Evolutionary conservation across 2,888 invertebrate genomes (phyloP), one percentile per base, ranked within the genome.

Genomic region (Nysson spinosus): DNA sequence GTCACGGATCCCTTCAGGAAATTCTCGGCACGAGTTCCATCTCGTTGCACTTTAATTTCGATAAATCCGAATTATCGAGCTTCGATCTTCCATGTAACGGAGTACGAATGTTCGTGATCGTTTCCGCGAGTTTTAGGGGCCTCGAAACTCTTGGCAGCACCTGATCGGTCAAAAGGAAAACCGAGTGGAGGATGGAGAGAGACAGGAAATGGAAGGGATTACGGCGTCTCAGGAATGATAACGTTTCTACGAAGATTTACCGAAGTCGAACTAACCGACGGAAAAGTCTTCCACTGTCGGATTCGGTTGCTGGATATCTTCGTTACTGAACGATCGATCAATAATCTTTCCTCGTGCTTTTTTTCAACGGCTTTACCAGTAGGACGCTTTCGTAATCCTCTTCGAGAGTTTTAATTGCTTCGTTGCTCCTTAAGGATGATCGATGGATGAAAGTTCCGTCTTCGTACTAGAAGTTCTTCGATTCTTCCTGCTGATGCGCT

Each of bases 11-110:
- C 14, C 39, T 5, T 6, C 7, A 4, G 26, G 24, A 40, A 49
- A 40, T 57, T 62, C 28, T 28, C 35, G 3, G 9, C 4, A 22
- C 14, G 46, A 42, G 32, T 63, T 66, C 20, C 52, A n/a, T 22
- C 12, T 37, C 37, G 42, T 63, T 46, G 30, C 54, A 42, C 55
- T 67, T 67, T 42, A 64, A 71, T 73, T 71, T 67, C 47, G 64
- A 61, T 67, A 67, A 67, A 63, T 75, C 47, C 37, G 44, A 47
- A 40, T 58, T 44, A 68, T 65, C 56, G 52, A 44, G 55, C 40
- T 28, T 34, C 40, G 50, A 68, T 57, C 43, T 54, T 26, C 34
- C 16, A 28, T 50, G 43, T 43, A 65, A 56, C 30, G 46, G 37
- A n/a, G 51, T 12, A 26, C 9, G 24, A 40, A 39, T 39, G 24